Base-by-base conservation (phyloP, 2,113 vertebrate species). In the Bostrychus sinensis region DNA sequence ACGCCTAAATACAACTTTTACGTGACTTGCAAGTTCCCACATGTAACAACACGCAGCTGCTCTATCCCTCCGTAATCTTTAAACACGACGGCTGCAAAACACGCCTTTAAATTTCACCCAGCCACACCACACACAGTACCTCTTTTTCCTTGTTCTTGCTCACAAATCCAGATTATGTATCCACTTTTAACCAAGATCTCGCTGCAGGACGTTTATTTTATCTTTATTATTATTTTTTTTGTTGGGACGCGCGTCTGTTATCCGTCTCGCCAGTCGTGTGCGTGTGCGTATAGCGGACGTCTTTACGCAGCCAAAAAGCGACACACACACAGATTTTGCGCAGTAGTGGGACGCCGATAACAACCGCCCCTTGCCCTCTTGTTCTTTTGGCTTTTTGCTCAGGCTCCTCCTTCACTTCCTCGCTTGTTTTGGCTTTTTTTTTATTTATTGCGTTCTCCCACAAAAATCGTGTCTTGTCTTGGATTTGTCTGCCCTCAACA, bases 331-430 rank as follows among this genome's bases (percentile, higher is more conserved):
- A 28, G 11, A 26, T n/a, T n/a, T n/a, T n/a, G n/a, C n/a, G n/a
- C n/a, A 20, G 34, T 30, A 45, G 39, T 19, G 51, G 14, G 41
- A 22, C 26, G 1, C 28, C 11, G 36, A 11, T 5, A 32, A 32
- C 30, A 32, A 32, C 30, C 8, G 37, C 4, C 11, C 17, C n/a
- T 17, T 5, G 5, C n/a, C n/a, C 37, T 39, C 9, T 19, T 56
- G 23, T 7, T 37, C 3, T 4, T 25, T 22, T 62, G 32, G 32
- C 32, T 6, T 4, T 0, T 34, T 2, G 32, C 51, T 34, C 11
- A 4, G 41, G 65, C 78, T 62, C 84, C 84, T 86, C 84, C 84
- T 80, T 25, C 56, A 0, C 62, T 67, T 77, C 63, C 45, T 81
- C 38, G 23, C 8, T 3, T 16, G 19, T 26, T 32, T 56, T 51